Evolutionary conservation across 1,140 invertebrate species (phyloP), one percentile per base, ranked within the genome.

Genomic region (Melanaphis sacchari): DNA sequence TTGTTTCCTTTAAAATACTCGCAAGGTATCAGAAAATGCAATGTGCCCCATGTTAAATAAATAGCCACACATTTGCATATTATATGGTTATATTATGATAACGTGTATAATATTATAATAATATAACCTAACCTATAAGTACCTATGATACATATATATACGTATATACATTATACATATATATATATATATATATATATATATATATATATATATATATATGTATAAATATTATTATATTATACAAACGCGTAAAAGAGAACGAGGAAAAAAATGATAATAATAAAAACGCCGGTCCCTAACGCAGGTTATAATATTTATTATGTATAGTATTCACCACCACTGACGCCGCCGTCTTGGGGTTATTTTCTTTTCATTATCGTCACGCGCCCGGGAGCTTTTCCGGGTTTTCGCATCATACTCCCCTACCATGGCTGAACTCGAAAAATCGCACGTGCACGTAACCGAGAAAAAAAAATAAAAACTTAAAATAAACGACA

Each of bases 351-450:
- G 82, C 40, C 85, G 91, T 92, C 66, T 92, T 21, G 76, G 43
- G 91, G 76, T 49, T 92, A 52, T 92, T 92, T 92, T 92, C 91
- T 92, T 92, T 92, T 92, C 91, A 92, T 92, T 92, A 92, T 91
- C 91, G 91, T 92, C 81, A 46, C 66, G 49, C 46, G 87, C 87
- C 90, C 90, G 15, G 66, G n/a, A 49, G 90, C n/a, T 92, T 92
- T 92, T 41, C 90, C 40, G 43, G 90, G 40, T 91, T 91, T 82
- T 49, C 49, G 24, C 22, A 38, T 52, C 36, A 43, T 22, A 89
- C 21, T 36, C 9, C 49, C n/a, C 15, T 21, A 21, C 7, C 36
- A 21, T 43, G 11, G 2, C 31, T 15, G 11, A 76, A 76, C 59
- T 90, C 7, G n/a, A 81, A 84, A 84, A 92, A 49, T 84, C 43